A percentile compares a stretch with the other conserved stretches of the same genome.
Conservation (phyloP, 1,140 invertebrate genomes). For the Achatina immaculata region DNA sequence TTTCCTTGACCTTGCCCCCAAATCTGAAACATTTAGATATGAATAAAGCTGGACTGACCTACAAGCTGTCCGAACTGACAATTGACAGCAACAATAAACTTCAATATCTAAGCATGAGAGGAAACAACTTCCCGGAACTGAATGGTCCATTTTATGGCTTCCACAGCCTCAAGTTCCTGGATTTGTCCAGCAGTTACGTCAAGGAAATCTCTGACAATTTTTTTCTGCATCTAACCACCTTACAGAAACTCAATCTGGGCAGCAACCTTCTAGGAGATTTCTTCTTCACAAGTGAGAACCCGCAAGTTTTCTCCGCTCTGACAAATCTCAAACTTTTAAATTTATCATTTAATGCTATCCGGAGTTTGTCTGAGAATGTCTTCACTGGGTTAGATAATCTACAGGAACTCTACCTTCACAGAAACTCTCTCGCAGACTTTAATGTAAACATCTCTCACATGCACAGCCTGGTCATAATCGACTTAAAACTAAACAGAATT, state of each 20-base stretch:
- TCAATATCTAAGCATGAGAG: not conserved
- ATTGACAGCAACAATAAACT: slow-evolving; percentile 24
- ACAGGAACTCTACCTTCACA: slow-evolving; percentile 31
- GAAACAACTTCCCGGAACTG: slow-evolving; percentile 35
- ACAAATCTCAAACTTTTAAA: slow-evolving; percentile 37
- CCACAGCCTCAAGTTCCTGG: slow-evolving; percentile 18
- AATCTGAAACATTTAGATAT: slow-evolving; percentile 24
- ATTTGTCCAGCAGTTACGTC: slow-evolving; percentile 36
- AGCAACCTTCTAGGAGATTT: slow-evolving; percentile 32
- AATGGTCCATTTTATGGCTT: slow-evolving; percentile 40
- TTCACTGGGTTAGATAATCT: slow-evolving; percentile 37
- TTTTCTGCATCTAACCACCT: slow-evolving; percentile 28
- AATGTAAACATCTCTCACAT: slow-evolving; percentile 38
- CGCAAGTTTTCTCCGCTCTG: slow-evolving; percentile 25
- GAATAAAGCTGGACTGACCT: slow-evolving; percentile 32
- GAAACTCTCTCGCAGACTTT: slow-evolving; percentile 39
- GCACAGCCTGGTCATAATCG: slow-evolving; percentile 33
- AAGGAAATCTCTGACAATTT: slow-evolving; percentile 31
- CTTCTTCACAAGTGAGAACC: not conserved
- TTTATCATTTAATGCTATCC: slow-evolving; percentile 45
- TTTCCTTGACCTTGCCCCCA: slow-evolving; percentile 39
- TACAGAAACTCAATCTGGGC: slow-evolving; percentile 17
- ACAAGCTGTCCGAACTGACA: not conserved
- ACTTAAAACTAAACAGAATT: slow-evolving; percentile 40
- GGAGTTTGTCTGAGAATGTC: slow-evolving; percentile 7